Base-by-base conservation (phyloP, 2,113 vertebrate species). In the Sphyrna mokarran region DNA sequence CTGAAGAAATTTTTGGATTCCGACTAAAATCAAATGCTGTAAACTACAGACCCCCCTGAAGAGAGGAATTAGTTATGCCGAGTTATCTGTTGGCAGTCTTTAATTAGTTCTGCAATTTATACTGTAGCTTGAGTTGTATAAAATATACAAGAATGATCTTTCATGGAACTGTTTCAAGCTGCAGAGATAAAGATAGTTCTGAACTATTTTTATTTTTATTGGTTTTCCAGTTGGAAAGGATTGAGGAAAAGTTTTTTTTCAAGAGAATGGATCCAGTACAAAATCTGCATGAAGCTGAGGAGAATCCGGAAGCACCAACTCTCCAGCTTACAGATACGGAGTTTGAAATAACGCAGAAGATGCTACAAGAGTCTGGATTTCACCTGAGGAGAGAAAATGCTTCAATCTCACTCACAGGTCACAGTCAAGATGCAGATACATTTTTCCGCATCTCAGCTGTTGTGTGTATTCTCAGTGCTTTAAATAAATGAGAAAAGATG, bases 191-290 rank as follows among this genome's bases (percentile, higher is more conserved):
- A 43, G 16, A 18, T 14, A 1, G 20, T 6, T 48, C 85, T 87
- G 85, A 40, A 85, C 23, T 87, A 54, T 26, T 20, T 7, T 87
- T 43, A 87, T 87, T 26, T 43, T 87, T 11, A 87, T 87, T 54
- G 43, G 43, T 54, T 87, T 23, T 87, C 43, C 43, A 54, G 85
- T 22, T 87, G 43, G 48, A 23, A 54, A 29, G 43, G 48, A 87
- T 87, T 26, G 43, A 54, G 43, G 85, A 87, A 18, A 54, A 11
- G 22, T 26, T 22, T 43, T 54, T 7, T 7, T 0, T 0, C 0
- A 0, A 0, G 0, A 1, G 10, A 11, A 23, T 18, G 22, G 5
- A 5, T 7, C 3, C 7, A 26, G 8, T 22, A 22, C 0, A 22
- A 9, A 54, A 22, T 26, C 1, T 26, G 22, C 16, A 87, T 22